These are phyloP conservation scores for Aix galericulata DNA, from an alignment of 2,113 vertebrate species.

Conservation along the genomic window DNA sequence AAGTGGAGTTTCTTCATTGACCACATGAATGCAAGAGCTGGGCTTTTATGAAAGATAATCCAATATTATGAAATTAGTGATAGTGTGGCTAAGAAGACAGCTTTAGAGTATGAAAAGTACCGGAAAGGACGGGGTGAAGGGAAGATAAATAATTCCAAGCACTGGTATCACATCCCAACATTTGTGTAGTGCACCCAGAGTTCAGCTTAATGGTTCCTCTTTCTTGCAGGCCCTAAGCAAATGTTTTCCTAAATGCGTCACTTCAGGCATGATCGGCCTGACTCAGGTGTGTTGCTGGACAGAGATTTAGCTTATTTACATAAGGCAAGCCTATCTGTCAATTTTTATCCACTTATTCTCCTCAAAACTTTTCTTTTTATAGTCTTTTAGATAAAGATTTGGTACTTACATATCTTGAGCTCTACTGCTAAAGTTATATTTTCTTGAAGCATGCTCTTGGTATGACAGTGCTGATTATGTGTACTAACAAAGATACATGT, in stretches of 20 bases:
- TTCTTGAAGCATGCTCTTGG: not conserved
- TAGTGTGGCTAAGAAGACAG: not conserved
- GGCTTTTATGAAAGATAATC: constrained; percentile 28
- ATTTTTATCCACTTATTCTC: not conserved
- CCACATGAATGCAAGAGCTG: constrained; percentile 21
- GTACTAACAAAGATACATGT: accelerated
- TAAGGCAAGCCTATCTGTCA: not conserved
- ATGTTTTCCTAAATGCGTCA: not conserved
- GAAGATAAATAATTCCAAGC: not conserved
- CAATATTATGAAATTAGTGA: not conserved
- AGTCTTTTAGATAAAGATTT: not conserved
- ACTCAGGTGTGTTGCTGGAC: not conserved
- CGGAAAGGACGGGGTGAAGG: not conserved
- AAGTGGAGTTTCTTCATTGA: constrained; percentile 11
- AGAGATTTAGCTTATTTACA: not conserved
- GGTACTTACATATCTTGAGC: not conserved
- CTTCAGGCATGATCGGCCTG: not conserved
- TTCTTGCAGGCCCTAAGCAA: not conserved
- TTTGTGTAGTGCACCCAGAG: not conserved
- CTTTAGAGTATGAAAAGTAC: not conserved
- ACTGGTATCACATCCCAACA: not conserved
- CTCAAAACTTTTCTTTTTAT: not conserved
- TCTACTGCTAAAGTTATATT: not conserved
- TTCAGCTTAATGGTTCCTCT: not conserved
- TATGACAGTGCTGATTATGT: not conserved